A percentile compares a stretch with the other conserved stretches of the same genome.
Evolutionary conservation across 2,888 invertebrate species (phyloP).

Genomic region (Euzetes globulus): DNA sequence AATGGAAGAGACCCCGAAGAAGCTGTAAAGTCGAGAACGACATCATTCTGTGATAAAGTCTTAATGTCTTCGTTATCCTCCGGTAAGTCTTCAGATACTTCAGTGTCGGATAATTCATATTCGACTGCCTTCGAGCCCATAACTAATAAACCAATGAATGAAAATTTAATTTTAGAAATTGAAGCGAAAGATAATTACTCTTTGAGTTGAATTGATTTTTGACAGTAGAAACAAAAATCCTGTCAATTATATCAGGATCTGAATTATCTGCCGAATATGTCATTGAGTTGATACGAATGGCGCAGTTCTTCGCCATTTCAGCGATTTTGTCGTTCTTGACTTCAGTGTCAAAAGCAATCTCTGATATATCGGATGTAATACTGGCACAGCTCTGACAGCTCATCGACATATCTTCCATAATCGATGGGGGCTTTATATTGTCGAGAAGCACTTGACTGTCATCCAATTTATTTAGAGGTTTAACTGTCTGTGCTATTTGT

Average conservation of each 20-base stretch:
- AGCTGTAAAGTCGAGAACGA: conserved; percentile 30
- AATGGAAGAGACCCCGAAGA: neutral
- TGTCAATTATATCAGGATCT: neutral
- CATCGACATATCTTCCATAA: conserved; percentile 63
- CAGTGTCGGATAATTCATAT: conserved; percentile 58
- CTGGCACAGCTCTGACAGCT: conserved; percentile 44
- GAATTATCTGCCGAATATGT: conserved; percentile 2
- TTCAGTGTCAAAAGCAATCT: conserved; percentile 28
- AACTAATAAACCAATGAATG: neutral
- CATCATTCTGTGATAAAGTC: neutral
- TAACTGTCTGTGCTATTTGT: neutral
- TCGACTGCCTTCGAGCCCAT: neutral
- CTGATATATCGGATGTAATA: conserved; percentile 33
- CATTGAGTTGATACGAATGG: neutral
- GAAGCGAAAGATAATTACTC: neutral
- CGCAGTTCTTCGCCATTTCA: conserved; percentile 23
- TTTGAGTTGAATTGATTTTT: neutral
- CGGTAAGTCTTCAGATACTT: conserved; percentile 46
- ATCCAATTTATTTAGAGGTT: neutral
- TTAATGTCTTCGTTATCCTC: conserved; percentile 40
- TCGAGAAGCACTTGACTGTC: conserved; percentile 51
- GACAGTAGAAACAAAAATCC: neutral
- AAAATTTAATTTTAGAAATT: neutral
- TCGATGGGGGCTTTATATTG: conserved; percentile 66
- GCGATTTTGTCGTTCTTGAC: conserved; percentile 1